Evolutionary conservation across 2,888 invertebrate genomes (phyloP), one percentile per base, ranked within the genome.

Genomic region (Athripsodes cinereus): DNA sequence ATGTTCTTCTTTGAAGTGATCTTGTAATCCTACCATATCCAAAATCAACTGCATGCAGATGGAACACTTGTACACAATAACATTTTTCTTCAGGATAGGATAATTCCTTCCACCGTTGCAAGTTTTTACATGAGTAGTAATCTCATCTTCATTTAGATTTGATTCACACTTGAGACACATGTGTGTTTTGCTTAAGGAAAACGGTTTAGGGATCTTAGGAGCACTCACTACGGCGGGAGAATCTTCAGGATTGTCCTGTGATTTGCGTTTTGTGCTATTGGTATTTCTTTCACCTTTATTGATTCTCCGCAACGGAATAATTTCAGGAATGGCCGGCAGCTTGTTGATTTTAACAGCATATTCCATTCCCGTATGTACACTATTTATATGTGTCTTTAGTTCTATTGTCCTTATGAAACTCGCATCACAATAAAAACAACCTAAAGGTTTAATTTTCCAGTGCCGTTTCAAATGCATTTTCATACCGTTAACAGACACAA

Each of bases 391-490:
- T 2, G 57, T 62, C 1, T 66, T 52, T 13, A 81, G 65, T 11
- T 57, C 52, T 1, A 60, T 44, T 18, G 66, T 65, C 16, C 70
- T 70, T 2, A 69, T 64, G 1, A 72, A 70, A 1, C 65, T 67
- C 52, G 67, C 69, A 1, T 66, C 60, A 63, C 83, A 83, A 57
- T 74, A 68, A 0, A 60, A 62, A 64, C 83, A 83, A 1, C 65
- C 65, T 59, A 67, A 76, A 0, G 79, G 75, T 59, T 75, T 76
- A 8, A 77, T 64, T 2, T 71, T 69, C 71, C 74, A 79, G 66
- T 83, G 82, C 2, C 71, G 67, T 31, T 74, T 66, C 5, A 74
- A 66, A 65, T 83, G 83, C 47, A 70, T 68, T 16, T 68, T 69
- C n/a, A 77, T 53, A 13, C 67, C 66, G 16, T 57, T 46, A 49